A percentile compares a stretch with the other conserved stretches of the same genome.
Evolutionary conservation across 1,140 invertebrate genomes (phyloP).

Genomic region (Caenorhabditis tropicalis): DNA sequence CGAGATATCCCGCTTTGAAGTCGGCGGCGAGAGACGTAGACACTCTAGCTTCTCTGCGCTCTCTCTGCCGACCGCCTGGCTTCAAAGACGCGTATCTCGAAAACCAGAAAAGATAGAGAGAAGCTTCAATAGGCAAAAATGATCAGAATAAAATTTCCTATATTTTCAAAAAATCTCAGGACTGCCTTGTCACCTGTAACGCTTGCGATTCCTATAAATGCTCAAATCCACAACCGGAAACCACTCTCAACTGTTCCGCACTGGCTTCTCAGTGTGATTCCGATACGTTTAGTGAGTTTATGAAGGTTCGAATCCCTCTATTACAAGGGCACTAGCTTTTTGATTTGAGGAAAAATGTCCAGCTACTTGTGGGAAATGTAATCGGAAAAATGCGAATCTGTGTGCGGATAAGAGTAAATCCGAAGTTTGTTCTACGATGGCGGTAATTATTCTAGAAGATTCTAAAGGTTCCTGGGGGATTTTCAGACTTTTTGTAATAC

Average conservation of each 20-base stretch:
- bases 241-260: constrained; percentile 20
- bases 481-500: constrained; percentile 34
- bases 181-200: constrained; percentile 44
- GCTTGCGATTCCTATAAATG: constrained; percentile 26
- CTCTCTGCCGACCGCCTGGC: too few relatives aligned
- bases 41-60: too few relatives aligned
- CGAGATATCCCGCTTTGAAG: too few relatives aligned
- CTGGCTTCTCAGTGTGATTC: constrained; percentile 27
- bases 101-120: too few relatives aligned
- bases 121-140: too few relatives aligned
- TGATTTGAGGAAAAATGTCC: constrained; percentile 32
- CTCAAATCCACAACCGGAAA: constrained; percentile 25
- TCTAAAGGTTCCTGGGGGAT: not conserved
- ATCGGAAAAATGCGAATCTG: constrained; percentile 32
- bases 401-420: constrained; percentile 7
- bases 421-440: not conserved
- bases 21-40: too few relatives aligned
- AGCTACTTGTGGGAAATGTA: constrained; percentile 44
- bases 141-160: too few relatives aligned
- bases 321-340: not conserved
- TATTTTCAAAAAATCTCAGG: constrained; percentile 29
- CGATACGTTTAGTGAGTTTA: not conserved
- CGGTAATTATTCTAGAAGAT: not conserved
- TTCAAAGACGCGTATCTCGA: too few relatives aligned
- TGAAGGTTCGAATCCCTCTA: not conserved